Evolutionary conservation across 2,888 invertebrate genomes (phyloP).

Genomic region (Xylocampa areola): DNA sequence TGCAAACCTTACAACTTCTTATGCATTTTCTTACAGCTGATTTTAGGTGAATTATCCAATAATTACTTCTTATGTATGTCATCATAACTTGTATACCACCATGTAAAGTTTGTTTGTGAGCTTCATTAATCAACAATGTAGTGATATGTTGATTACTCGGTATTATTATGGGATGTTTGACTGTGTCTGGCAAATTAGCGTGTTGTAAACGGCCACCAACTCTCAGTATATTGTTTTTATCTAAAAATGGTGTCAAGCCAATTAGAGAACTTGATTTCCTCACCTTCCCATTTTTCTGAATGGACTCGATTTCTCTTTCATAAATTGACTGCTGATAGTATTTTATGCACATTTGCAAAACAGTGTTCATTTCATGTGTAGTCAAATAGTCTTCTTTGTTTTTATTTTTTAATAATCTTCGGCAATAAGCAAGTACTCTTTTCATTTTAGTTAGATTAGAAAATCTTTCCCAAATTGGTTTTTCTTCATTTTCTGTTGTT

Average conservation of each 20-base stretch:
- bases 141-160: slow-evolving; percentile 11
- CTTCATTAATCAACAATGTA: slow-evolving; percentile 7
- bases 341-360: slow-evolving; percentile 10
- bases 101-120: slow-evolving; percentile 15
- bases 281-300: slow-evolving; percentile 13
- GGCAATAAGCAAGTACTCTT: slow-evolving; percentile 9
- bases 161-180: slow-evolving; percentile 17
- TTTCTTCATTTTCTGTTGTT: slow-evolving; percentile 3
- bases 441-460: slow-evolving; percentile 3
- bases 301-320: slow-evolving; percentile 7
- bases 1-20: slow-evolving; percentile 11
- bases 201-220: slow-evolving; percentile 21
- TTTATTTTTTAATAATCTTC: slow-evolving; percentile 16
- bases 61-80: slow-evolving; percentile 14
- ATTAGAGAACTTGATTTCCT: slow-evolving; percentile 14
- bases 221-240: slow-evolving; percentile 1
- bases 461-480: slow-evolving; percentile 4
- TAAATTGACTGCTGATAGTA: slow-evolving; percentile 5
- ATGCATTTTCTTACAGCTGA: slow-evolving; percentile 15
- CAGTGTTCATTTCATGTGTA: slow-evolving; percentile 13
- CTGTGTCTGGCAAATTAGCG: slow-evolving; percentile 4
- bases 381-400: slow-evolving; percentile 8
- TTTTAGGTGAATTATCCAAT: slow-evolving; percentile 21
- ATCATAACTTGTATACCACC: slow-evolving; percentile 19
- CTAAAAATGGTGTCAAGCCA: slow-evolving; percentile 10